Percentiles rank a stretch among this genome's conserved stretches.
These are phyloP conservation scores for Ptilorrhoa leucosticta DNA, from an alignment of 2,113 vertebrate genomes.

Conservation along the genomic window DNA sequence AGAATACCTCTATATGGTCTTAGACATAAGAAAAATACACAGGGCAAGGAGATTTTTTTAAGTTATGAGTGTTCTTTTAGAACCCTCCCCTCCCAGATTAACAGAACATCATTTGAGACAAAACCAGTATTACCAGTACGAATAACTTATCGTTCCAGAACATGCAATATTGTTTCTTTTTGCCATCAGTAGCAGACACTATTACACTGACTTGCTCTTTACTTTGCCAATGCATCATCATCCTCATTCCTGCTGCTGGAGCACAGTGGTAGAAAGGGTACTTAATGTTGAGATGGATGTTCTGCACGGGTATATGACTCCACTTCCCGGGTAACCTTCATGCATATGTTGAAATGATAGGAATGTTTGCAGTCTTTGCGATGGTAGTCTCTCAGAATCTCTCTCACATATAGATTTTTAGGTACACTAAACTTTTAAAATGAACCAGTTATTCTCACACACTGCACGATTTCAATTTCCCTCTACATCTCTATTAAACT, in stretches of 20 bases:
- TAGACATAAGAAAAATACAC: not conserved
- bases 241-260: not conserved
- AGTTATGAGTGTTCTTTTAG: not conserved
- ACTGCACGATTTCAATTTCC: not conserved
- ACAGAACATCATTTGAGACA: not conserved
- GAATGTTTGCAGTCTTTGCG: not conserved
- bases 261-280: not conserved
- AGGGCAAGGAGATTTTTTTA: not conserved
- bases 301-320: not conserved
- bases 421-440: not conserved
- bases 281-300: rapidly evolving
- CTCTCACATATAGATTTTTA: not conserved
- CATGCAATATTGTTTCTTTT: not conserved
- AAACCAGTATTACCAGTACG: not conserved
- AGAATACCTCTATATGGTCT: not conserved
- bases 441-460: not conserved
- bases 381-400: not conserved
- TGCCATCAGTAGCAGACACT: not conserved
- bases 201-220: not conserved
- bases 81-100: not conserved
- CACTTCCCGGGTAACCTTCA: not conserved
- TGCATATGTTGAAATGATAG: not conserved
- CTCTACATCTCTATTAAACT: not conserved
- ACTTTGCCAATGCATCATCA: not conserved
- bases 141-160: not conserved